Conservation (phyloP, 2,797 vertebrate species). For the Anabacerthia variegaticeps region DNA sequence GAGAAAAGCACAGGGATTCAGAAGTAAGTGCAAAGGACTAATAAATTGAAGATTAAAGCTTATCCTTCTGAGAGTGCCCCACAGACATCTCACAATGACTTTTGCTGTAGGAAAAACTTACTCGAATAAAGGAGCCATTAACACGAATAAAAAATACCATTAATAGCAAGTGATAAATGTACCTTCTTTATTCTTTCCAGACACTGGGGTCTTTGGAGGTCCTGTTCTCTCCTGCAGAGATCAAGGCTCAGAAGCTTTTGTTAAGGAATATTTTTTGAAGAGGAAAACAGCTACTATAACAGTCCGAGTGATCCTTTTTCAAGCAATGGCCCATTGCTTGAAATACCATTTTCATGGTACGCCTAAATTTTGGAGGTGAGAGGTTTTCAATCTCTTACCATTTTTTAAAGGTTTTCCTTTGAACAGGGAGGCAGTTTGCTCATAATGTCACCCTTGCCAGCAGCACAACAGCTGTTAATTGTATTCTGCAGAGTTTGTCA, state of each 20-base stretch:
- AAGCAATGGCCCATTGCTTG: not conserved
- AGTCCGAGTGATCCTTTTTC: not conserved
- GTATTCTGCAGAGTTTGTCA: not conserved
- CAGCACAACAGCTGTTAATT: slow-evolving; percentile 28
- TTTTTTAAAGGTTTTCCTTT: not conserved
- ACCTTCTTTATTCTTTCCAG: not conserved
- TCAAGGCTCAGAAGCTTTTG: not conserved
- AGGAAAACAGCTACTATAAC: not conserved
- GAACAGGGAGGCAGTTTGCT: not conserved
- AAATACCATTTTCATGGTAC: not conserved
- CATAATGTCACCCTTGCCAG: not conserved
- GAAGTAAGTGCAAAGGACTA: not conserved
- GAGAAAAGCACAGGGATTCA: not conserved
- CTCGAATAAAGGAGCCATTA: not conserved
- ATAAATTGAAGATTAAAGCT: not conserved
- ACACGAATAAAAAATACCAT: not conserved
- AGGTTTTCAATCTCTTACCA: not conserved
- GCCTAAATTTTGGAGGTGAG: not conserved
- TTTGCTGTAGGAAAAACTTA: not conserved
- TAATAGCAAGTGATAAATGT: not conserved
- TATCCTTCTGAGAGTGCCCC: not conserved
- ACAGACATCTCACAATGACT: not conserved
- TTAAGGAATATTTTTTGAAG: not conserved
- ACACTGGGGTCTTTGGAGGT: not conserved
- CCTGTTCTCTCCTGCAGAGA: not conserved